Conservation (phyloP, 2,113 vertebrate species). For the Narcine bancroftii region DNA sequence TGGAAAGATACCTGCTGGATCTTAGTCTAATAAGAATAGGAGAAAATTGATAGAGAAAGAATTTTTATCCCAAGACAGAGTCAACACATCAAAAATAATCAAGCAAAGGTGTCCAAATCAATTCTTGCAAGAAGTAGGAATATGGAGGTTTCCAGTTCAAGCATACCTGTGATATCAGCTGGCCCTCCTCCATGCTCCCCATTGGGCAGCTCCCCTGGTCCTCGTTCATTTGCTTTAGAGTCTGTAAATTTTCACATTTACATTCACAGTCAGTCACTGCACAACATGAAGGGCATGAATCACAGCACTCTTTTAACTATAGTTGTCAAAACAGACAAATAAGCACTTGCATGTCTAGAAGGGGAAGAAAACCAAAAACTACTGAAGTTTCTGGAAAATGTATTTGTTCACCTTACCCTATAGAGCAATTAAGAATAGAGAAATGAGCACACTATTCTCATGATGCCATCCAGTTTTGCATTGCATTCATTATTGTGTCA, state of each 20-base stretch:
- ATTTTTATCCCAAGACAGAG: neutral
- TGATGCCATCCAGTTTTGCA: neutral
- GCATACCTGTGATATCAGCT: neutral
- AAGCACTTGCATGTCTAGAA: neutral
- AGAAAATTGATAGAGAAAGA: neutral
- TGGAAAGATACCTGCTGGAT: neutral
- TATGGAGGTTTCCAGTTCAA: neutral
- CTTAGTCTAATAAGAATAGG: neutral
- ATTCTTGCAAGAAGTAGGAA: neutral
- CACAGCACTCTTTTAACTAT: neutral
- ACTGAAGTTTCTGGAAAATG: neutral
- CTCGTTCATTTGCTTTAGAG: neutral
- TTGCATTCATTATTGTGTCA: neutral
- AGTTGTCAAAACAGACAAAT: neutral
- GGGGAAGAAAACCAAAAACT: neutral
- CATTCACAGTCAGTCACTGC: neutral
- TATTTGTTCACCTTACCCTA: neutral
- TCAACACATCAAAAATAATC: neutral
- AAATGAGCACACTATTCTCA: neutral
- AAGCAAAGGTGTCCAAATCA: neutral
- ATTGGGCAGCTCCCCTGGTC: constrained; percentile 10
- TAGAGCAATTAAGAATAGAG: neutral
- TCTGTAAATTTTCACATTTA: neutral
- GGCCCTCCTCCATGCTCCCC: neutral
- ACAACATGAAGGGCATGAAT: neutral